Percentiles rank a stretch among this genome's conserved stretches.
Evolutionary conservation across 2,888 invertebrate genomes (phyloP).

Genomic region (Tortrix viridana): DNA sequence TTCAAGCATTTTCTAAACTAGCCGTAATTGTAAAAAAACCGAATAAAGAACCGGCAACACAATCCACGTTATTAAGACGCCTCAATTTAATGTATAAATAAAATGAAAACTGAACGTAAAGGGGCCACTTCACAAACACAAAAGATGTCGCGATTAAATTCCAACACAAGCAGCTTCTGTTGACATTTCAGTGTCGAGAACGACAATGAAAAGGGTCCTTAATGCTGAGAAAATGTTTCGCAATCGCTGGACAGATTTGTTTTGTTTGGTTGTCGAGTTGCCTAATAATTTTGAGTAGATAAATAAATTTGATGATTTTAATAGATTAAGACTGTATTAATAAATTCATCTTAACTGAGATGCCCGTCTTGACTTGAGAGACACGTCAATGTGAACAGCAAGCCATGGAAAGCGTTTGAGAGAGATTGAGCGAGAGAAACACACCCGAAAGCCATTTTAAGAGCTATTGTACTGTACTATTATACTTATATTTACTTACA

Average conservation of each 20-base stretch:
- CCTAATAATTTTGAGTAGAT: background rate
- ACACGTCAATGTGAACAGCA: no score
- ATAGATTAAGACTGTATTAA: background rate
- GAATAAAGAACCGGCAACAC: background rate
- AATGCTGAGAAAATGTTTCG: constrained; percentile 15
- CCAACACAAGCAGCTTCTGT: constrained; percentile 27
- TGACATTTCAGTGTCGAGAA: constrained; percentile 23
- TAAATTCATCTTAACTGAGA: no score
- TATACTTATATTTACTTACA: no score
- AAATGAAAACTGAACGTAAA: constrained; percentile 22
- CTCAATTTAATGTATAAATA: constrained; percentile 27
- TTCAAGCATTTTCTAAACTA: background rate
- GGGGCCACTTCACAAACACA: constrained; percentile 31
- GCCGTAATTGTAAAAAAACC: constrained; percentile 4
- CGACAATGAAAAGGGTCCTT: constrained; percentile 29
- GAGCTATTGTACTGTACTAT: no score
- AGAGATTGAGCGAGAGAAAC: no score
- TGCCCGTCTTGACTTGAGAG: no score
- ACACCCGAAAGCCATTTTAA: no score
- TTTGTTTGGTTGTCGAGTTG: constrained; percentile 2
- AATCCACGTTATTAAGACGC: constrained; percentile 17
- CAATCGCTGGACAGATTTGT: constrained; percentile 4
- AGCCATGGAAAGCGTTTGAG: no score
- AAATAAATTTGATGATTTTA: background rate
- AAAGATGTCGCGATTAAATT: constrained; percentile 29